Base-by-base conservation (phyloP, 1,140 invertebrate genomes). In the Forficula auricularia region DNA sequence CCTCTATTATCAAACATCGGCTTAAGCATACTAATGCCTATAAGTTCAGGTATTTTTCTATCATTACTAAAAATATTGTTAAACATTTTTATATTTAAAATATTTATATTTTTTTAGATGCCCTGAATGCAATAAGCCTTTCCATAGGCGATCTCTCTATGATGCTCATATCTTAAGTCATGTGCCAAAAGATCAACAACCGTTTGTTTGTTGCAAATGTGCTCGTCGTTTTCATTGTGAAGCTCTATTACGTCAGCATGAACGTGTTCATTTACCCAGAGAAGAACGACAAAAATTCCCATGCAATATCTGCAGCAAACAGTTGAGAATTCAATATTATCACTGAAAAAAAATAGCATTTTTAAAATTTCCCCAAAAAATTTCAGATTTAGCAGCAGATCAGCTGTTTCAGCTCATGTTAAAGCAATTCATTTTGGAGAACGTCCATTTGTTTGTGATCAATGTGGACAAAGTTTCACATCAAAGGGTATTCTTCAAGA, bases 391-490 rank as follows among this genome's bases (percentile, higher is more conserved):
- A 48, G 49, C 16, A 52, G 49, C 39, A 49, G 46, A 42, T 51
- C 49, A 32, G 47, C 50, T 13, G 49, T 53, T 27, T 48, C 48
- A 19, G 50, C 50, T 31, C 64, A 67, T 46, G 46, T 66, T n/a
- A 56, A 54, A 30, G 54, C 58, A 9, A 54, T 65, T 12, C 66
- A 68, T 42, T 56, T 59, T 33, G 50, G 63, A 18, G 50, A 62
- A 9, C 57, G 62, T 38, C 64, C 66, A 3, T 67, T 54, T 40
- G 55, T 61, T 1, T 68, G 66, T 47, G 59, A 61, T 22, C 51
- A 60, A 31, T 68, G 66, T 42, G 63, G 61, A 2, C 61, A 62
- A 22, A 49, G 52, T 2, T 62, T 65, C 27, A 65, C 64, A 43
- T 64, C 63, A 4, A 57, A 63, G 14, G 56, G 58, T 0, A 59